Evolutionary conservation across 2,113 vertebrate species (phyloP).

Genomic region (Nesoenas mayeri): DNA sequence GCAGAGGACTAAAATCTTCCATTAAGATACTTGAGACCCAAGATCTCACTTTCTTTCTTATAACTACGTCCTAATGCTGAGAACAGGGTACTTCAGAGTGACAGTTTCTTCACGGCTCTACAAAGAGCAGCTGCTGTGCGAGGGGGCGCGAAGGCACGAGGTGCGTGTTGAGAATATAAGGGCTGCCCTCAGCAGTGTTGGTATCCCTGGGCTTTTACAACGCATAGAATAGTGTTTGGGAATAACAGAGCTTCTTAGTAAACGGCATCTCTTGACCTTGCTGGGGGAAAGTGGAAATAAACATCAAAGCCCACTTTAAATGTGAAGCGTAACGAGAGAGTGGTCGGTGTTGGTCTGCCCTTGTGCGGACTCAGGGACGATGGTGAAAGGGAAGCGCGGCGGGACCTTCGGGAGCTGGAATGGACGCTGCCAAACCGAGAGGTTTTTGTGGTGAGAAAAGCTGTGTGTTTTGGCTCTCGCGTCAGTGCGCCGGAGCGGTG

Average conservation of each 20-base stretch:
- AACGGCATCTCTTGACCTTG: background rate
- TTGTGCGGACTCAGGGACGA: rapidly evolving
- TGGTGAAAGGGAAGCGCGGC: background rate
- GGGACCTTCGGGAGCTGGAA: background rate
- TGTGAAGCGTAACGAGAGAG: rapidly evolving
- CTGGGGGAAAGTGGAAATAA: background rate
- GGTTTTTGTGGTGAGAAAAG: background rate
- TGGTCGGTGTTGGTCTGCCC: background rate
- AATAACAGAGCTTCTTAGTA: background rate
- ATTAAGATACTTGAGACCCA: background rate
- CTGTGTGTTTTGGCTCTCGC: background rate
- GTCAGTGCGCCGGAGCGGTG: background rate
- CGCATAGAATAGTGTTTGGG: background rate
- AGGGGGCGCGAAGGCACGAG: background rate
- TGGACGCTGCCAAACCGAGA: rapidly evolving
- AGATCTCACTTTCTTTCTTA: background rate
- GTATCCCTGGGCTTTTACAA: background rate
- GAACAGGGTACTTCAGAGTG: background rate
- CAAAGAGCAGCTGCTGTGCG: background rate
- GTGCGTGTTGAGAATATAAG: background rate
- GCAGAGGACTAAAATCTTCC: background rate
- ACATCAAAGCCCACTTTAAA: background rate
- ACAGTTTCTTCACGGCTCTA: background rate
- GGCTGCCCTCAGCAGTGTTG: background rate
- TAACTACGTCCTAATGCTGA: background rate